Conservation (phyloP, 2,797 vertebrate species). For the Ceyx erithaca region DNA sequence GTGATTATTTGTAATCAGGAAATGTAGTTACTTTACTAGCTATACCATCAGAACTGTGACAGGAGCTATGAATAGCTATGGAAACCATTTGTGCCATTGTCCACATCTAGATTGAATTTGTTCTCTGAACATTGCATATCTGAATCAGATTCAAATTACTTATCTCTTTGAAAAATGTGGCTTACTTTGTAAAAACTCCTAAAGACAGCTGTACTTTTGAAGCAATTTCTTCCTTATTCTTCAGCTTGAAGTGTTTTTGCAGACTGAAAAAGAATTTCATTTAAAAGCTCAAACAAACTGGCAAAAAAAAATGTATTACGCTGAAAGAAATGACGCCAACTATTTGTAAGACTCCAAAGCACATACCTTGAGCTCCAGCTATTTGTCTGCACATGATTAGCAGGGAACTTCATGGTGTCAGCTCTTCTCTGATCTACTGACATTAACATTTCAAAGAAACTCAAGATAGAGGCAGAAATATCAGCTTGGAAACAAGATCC, state of each 20-base stretch:
- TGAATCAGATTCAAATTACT: slow-evolving; percentile 50
- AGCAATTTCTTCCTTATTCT: slow-evolving; percentile 26
- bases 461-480: neutral
- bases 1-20: slow-evolving; percentile 8
- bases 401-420: neutral
- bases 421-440: neutral
- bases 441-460: neutral
- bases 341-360: neutral
- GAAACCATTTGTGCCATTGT: slow-evolving; percentile 8
- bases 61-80: neutral
- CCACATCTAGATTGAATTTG: slow-evolving; percentile 14
- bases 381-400: neutral
- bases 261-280: neutral
- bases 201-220: slow-evolving; percentile 19
- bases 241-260: slow-evolving; percentile 15
- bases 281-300: slow-evolving; percentile 25
- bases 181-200: slow-evolving; percentile 31
- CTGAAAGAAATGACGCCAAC: neutral
- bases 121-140: slow-evolving; percentile 27
- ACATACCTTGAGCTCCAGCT: neutral
- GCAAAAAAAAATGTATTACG: neutral
- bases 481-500: neutral
- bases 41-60: neutral
- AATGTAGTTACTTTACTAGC: neutral
- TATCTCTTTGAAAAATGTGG: neutral